Evolutionary conservation across 2,797 vertebrate species (phyloP), one percentile per base, ranked within the genome.

Genomic region (Ctenochaetus hawaiiensis): DNA sequence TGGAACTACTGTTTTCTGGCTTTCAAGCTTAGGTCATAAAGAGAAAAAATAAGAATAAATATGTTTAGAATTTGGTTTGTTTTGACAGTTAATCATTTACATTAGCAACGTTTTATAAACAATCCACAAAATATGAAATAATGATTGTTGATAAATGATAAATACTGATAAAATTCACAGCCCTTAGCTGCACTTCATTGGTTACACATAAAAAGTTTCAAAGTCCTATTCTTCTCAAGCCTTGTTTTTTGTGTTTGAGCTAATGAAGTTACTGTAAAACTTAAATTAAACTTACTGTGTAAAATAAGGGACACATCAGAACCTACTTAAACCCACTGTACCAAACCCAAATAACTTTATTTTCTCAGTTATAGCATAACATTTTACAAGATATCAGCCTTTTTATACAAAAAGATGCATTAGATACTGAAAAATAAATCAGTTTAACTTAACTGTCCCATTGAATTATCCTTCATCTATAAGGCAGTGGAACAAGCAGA

Each of bases 321-420:
- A 7, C 43, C 20, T 30, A 17, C 17, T 45, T 39, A 8, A 60
- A 59, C 37, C 18, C 17, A 22, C 6, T 26, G 26, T 2, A 26
- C 26, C 26, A 26, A 26, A 26, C 26, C 26, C 4, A 26, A 26
- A 2, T 34, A 8, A 18, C 22, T 48, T 37, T 41, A 60, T 45
- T 67, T 67, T 9, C 39, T 39, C 8, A 0, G 26, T 12, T 16
- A 2, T 18, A 18, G 16, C 0, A 0, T 6, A 23, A 8, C 1
- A 1, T 58, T 54, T 22, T 2, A 23, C 17, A 20, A 58, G 16
- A 64, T 22, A 39, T 7, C 1, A 8, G n/a, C 16, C 61, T 22
- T 20, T 37, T 9, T 45, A 18, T 14, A 2, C n/a, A 20, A 34
- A 22, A 17, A 6, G 8, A 53, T 47, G 10, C 16, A 11, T 18